Evolutionary conservation across 37 sponge, comb jelly and placozoan species (phyloP), one percentile per base, ranked within the genome.

Genomic region (Oscarella lobularis): DNA sequence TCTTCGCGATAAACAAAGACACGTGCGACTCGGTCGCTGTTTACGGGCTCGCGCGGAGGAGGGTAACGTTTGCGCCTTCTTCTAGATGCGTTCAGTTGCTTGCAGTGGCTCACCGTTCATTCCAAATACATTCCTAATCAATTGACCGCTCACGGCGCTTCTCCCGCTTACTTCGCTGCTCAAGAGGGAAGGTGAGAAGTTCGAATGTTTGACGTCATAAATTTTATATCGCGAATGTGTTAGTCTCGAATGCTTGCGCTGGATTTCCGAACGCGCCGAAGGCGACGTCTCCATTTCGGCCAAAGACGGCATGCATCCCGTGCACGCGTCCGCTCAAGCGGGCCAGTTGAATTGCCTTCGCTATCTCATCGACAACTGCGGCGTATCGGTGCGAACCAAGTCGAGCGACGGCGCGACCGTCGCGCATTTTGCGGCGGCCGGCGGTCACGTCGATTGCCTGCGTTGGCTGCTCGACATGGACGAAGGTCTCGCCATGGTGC

Each of bases 381-480:
- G 73, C 33, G 33, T 68, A 5, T 40, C 70, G 35, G 69, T 70
- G 79, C 69, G 70, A 33, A 36, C 37, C 34, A 39, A 27, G 39
- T 78, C 94, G 27, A 81, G 70, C 2, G 94, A 93, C 38, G 90
- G 94, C 30, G 94, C 90, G 2, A 93, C 90, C 0, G 84, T 90
- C n/a, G 82, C 83, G 36, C 94, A 93, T 74, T 93, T 86, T 79
- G 84, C 90, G 39, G 87, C 94, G 31, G 94, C 94, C 29, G 83
- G 90, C 74, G 94, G 94, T 3, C 82, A 89, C 66, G 90, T 87
- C 72, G 31, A 74, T 33, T 38, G 6, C 31, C 79, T 78, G 2
- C 2, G 9, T 14, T 36, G 20, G 41, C 71, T 68, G 71, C 31
- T 68, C 35, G 71, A 68, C 31, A 32, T 68, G 5, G 71, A 68